Evolutionary conservation across 92 coral and sea anemone species (phyloP).

Genomic region (Meandrina meandrites): DNA sequence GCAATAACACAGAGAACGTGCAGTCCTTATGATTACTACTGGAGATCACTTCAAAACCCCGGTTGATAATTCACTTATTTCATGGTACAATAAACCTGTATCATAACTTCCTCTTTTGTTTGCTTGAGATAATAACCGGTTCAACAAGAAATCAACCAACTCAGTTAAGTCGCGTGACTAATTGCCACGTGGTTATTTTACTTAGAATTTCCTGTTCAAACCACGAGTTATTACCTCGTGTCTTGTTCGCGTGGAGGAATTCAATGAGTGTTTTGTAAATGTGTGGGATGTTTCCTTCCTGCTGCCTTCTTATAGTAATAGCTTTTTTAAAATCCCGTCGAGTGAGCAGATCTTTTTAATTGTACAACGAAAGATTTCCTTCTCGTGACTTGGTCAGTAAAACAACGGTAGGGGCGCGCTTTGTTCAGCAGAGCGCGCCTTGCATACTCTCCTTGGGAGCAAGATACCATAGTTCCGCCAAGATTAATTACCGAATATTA

Average conservation of each 20-base stretch:
- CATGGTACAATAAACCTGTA: not conserved
- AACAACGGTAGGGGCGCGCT: not conserved
- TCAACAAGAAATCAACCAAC: slow-evolving; percentile 4
- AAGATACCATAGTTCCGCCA: not conserved
- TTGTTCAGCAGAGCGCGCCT: not conserved
- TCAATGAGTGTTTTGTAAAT: slow-evolving; percentile 1
- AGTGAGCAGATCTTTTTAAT: not conserved
- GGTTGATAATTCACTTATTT: not conserved
- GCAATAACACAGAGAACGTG: not conserved
- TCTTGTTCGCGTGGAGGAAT: slow-evolving; percentile 4
- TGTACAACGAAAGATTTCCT: slow-evolving; percentile 8
- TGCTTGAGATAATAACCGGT: not conserved
- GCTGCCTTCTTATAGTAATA: not conserved
- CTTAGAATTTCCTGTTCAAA: slow-evolving; percentile 13
- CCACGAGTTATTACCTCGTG: not conserved
- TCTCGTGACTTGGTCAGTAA: not conserved
- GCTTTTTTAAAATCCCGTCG: not conserved
- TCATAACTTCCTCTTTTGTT: not conserved
- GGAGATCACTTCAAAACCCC: not conserved
- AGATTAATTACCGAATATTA: not conserved
- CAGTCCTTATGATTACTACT: not conserved
- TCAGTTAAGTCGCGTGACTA: slow-evolving; percentile 9
- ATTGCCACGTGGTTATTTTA: slow-evolving; percentile 25
- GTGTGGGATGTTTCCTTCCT: not conserved
- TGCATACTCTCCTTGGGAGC: not conserved